Evolutionary conservation across 1,140 invertebrate genomes (phyloP).

Genomic region (Oreohelix idahoensis): DNA sequence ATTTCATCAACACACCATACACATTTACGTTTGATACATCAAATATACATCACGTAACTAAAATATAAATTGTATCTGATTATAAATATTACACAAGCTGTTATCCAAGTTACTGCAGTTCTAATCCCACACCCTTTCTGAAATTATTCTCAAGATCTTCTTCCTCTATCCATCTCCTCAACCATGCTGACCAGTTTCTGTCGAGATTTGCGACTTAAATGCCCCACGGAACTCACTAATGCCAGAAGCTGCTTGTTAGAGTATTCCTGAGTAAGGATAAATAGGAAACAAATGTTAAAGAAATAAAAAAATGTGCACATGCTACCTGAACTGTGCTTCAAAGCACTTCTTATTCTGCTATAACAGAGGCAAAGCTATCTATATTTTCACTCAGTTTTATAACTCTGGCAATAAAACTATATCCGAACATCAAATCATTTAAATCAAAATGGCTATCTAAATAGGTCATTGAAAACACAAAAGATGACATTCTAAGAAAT

Average conservation of each 20-base stretch:
- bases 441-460: too few species aligned
- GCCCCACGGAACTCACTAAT: constrained; percentile 88
- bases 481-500: too few species aligned
- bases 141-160: constrained; percentile 42
- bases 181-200: constrained; percentile 84
- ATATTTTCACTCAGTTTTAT: too few species aligned
- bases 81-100: background rate
- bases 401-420: background rate
- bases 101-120: background rate
- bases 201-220: constrained; percentile 88
- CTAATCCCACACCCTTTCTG: background rate
- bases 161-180: constrained; percentile 74
- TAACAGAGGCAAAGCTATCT: too few species aligned
- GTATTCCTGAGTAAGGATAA: constrained; percentile 81
- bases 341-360: too few species aligned
- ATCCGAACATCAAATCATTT: too few species aligned
- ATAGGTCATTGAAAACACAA: too few species aligned
- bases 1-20: too few species aligned
- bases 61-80: background rate
- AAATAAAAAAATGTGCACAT: too few species aligned
- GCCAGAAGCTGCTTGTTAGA: constrained; percentile 88
- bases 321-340: too few species aligned
- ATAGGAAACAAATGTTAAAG: too few species aligned
- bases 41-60: background rate
- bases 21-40: too few species aligned